phyloP scores from a whole-genome alignment of 2,888 invertebrate species.

The Drosophila testacea region DNA sequence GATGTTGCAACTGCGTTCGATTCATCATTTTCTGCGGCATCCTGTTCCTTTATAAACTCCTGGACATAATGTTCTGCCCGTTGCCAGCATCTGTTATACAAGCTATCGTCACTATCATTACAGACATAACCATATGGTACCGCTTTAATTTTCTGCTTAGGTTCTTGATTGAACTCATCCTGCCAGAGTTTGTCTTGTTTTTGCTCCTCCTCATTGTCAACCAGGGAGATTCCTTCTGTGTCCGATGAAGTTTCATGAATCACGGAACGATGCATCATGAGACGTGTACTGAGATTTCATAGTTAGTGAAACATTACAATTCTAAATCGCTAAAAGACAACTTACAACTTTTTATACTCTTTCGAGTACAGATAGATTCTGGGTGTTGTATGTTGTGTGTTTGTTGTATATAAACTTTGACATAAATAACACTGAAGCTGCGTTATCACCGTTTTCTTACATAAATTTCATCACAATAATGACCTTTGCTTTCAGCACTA shows the following conservation, averaged over 20 bases:
- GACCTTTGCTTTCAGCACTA: conserved; percentile 64
- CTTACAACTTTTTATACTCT: conserved; percentile 9
- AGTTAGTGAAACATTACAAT: not conserved
- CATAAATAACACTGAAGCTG: conserved; percentile 51
- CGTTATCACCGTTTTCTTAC: conserved; percentile 26
- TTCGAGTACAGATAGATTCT: conserved; percentile 5
- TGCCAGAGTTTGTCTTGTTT: not conserved
- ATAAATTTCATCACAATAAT: conserved; percentile 57
- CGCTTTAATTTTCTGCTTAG: not conserved
- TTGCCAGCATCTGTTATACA: conserved; percentile 16
- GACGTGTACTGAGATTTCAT: conserved; percentile 9
- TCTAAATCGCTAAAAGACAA: not conserved
- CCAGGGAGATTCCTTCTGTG: not conserved
- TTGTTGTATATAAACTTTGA: conserved; percentile 42
- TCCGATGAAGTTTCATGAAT: conserved; percentile 5
- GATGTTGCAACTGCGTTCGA: not conserved
- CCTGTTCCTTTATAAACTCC: conserved; percentile 21
- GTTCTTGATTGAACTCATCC: not conserved
- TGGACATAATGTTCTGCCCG: conserved; percentile 23
- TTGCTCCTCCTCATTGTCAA: not conserved
- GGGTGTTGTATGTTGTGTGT: conserved; percentile 12
- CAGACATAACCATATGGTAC: not conserved
- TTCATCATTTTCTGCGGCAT: conserved; percentile 3
- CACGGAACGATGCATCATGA: conserved; percentile 5
- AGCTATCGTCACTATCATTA: not conserved